Evolutionary conservation across 35 echinoderm and acorn worm species (phyloP), one percentile per base, ranked within the genome.

Genomic region (Anneissia japonica): DNA sequence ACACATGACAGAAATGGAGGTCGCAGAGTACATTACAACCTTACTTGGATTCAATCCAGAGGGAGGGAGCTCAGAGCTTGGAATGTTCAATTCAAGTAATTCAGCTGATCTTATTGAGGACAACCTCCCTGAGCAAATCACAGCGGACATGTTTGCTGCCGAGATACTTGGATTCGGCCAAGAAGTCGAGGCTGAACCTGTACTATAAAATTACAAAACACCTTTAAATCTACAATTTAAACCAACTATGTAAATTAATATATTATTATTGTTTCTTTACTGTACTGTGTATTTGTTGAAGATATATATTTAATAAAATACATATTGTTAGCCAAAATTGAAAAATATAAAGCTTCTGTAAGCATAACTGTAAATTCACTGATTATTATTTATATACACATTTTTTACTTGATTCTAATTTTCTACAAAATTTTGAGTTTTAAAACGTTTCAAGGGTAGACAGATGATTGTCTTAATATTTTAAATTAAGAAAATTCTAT

Each of bases 21-120:
- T 98, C 1, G 92, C 95, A 35, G 95, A 98, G 46, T 98, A 98
- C 86, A 80, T 98, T 43, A 98, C 95, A 29, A 98, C 95, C 37
- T 84, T 99, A 34, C 92, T 99, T 26, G 96, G 96, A 32, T 82
- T 91, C 74, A 99, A 99, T 79, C 91, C 92, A 38, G 96, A 99
- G 83, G 96, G 96, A 72, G 92, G 96, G 11, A 99, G 92, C 46
- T 99, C 96, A 74, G 96, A 99, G 64, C 84, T 99, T 41, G 96
- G 96, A 72, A 88, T 82, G 46, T 99, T 89, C 35, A 92, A 99
- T 75, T 39, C 83, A 9, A 30, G 77, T 0, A 81, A 86, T 26
- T 79, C 89, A 26, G 86, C 46, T 46, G 92, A 99, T 13, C 39
- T 94, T 34, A 82, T 99, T 10, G 96, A 99, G 36, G 96, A 99